These are phyloP conservation scores for Euleptes europaea DNA, from an alignment of 2,113 vertebrate genomes.

Conservation along the genomic window DNA sequence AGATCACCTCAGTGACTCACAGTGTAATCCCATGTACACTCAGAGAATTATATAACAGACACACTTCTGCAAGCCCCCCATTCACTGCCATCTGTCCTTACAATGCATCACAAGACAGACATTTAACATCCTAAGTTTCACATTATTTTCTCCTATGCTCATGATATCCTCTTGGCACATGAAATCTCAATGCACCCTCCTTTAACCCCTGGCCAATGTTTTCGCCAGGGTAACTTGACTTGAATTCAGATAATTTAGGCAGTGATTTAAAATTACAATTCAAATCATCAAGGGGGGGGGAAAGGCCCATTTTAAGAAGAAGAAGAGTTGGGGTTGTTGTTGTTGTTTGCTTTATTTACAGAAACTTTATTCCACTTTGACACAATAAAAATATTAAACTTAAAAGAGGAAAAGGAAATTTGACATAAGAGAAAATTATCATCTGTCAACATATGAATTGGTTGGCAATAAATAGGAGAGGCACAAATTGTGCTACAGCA, in stretches of 20 bases:
- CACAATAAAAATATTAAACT: slow-evolving; percentile 74
- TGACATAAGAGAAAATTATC: slow-evolving; percentile 50
- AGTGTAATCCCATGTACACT: too few species aligned
- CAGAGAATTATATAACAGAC: neutral
- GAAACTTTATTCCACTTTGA: slow-evolving; percentile 73
- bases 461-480: slow-evolving; percentile 59
- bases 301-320: neutral
- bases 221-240: too few species aligned
- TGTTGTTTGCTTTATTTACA: slow-evolving; percentile 58
- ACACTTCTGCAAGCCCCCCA: neutral
- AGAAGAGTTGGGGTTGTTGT: too few species aligned
- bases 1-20: neutral
- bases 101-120: neutral
- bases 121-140: neutral
- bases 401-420: slow-evolving; percentile 54
- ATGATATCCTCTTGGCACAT: neutral
- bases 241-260: too few species aligned
- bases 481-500: slow-evolving; percentile 69
- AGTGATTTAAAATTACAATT: too few species aligned
- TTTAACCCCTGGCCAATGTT: neutral
- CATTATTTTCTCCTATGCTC: neutral
- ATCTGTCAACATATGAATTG: slow-evolving; percentile 52
- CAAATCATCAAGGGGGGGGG: too few species aligned
- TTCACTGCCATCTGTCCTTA: too few species aligned
- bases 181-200: neutral